phyloP scores from a whole-genome alignment of 2,888 invertebrate species.

The Nomada ferruginata region DNA sequence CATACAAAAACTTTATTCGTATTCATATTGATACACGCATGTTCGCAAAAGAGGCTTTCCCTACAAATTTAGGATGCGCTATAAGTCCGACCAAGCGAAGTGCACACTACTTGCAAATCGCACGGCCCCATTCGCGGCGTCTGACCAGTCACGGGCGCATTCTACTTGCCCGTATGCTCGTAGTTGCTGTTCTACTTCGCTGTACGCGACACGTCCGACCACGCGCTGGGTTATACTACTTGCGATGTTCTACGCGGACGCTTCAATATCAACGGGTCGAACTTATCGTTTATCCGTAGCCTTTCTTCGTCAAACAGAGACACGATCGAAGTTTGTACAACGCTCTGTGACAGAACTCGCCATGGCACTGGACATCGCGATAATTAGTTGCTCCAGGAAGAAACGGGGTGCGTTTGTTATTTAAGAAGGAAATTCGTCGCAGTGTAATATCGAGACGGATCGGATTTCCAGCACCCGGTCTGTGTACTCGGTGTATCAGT shows the following conservation, averaged over 20 bases:
- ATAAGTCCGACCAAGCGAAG: too few species aligned
- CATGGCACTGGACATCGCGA: background rate
- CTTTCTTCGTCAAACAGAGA: background rate
- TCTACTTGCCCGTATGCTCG: slow-evolving; percentile 11
- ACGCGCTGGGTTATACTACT: background rate
- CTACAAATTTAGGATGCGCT: too few species aligned
- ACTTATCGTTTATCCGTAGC: background rate
- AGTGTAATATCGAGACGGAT: slow-evolving; percentile 24
- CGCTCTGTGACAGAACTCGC: too few species aligned
- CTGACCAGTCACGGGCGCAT: background rate
- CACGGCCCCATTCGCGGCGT: background rate
- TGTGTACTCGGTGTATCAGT: slow-evolving; percentile 37
- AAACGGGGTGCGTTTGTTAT: background rate
- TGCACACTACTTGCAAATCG: too few species aligned
- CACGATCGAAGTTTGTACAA: background rate
- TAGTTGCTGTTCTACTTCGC: slow-evolving; percentile 14
- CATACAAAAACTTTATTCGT: background rate
- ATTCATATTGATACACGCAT: background rate
- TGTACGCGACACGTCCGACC: background rate
- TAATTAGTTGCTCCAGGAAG: background rate
- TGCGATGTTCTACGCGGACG: background rate
- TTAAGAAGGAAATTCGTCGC: background rate
- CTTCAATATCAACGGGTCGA: background rate
- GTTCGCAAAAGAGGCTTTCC: too few species aligned
- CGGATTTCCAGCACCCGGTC: slow-evolving; percentile 23